Evolutionary conservation across 2,797 vertebrate genomes (phyloP).

Genomic region (Coccyzus lansbergi): DNA sequence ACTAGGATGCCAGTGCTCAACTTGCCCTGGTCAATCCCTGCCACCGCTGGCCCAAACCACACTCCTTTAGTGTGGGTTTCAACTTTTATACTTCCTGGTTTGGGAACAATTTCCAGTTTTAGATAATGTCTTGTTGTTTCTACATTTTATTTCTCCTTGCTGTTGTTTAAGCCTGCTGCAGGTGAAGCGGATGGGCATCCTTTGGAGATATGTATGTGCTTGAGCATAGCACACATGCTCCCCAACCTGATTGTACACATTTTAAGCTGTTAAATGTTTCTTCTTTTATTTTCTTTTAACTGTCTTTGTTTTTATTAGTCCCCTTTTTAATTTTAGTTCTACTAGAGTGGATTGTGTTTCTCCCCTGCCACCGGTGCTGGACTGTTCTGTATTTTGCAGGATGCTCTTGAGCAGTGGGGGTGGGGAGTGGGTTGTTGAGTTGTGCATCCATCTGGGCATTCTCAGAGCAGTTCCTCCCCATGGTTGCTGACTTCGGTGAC

Average conservation of each 20-base stretch:
- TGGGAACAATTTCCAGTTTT: neutral
- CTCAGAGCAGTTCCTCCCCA: fast-evolving
- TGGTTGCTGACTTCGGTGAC: neutral
- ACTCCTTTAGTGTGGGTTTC: neutral
- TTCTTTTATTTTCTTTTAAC: neutral
- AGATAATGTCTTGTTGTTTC: neutral
- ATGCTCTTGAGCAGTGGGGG: neutral
- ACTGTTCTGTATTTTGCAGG: neutral
- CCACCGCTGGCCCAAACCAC: fast-evolving
- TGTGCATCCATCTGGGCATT: neutral
- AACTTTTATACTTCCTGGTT: neutral
- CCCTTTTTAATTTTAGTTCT: neutral
- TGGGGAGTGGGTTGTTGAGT: neutral
- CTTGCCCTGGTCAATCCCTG: neutral
- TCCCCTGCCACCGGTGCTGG: fast-evolving
- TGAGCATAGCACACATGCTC: fast-evolving
- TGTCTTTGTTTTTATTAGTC: neutral
- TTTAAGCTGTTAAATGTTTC: neutral
- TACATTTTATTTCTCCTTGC: neutral
- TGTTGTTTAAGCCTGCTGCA: neutral
- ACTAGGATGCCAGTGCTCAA: neutral
- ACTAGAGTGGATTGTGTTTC: neutral
- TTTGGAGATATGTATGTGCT: neutral
- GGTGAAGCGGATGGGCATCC: neutral
- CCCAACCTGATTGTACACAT: neutral